phyloP scores from a whole-genome alignment of 1,140 invertebrate genomes.

The Drosophila willistoni region DNA sequence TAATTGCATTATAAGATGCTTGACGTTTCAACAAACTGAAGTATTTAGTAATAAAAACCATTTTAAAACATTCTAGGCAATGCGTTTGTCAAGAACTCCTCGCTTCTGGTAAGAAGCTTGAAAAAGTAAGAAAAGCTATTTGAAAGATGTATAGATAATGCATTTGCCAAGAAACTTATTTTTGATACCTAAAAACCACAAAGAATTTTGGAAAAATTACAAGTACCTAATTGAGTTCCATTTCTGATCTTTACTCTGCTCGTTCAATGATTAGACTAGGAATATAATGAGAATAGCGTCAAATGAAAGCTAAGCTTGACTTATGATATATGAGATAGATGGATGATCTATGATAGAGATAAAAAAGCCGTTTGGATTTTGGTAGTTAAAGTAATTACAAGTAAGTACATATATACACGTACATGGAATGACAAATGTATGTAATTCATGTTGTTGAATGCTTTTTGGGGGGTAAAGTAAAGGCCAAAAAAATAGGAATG shows the following conservation, averaged over 20 bases:
- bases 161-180: no score
- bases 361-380: constrained; percentile 55
- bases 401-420: constrained; percentile 78
- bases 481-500: constrained; percentile 40
- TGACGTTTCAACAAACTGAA: no score
- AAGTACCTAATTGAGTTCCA: neutral
- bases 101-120: no score
- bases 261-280: neutral
- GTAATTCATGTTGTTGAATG: constrained; percentile 12
- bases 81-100: no score
- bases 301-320: constrained; percentile 66
- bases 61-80: no score
- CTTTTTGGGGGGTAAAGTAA: constrained; percentile 36
- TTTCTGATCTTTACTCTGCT: neutral
- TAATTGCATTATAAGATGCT: no score
- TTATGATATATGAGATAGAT: constrained; percentile 24
- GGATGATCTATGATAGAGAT: constrained; percentile 26
- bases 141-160: no score
- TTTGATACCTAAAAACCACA: no score
- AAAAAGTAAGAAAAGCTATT: no score
- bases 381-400: constrained; percentile 57
- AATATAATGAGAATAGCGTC: constrained; percentile 43
- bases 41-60: no score
- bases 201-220: neutral
- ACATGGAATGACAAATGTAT: constrained; percentile 43